A percentile compares a stretch with the other conserved stretches of the same genome.
Evolutionary conservation across 2,797 vertebrate species (phyloP).

Genomic region (Poeciliopsis paucimaculata): DNA sequence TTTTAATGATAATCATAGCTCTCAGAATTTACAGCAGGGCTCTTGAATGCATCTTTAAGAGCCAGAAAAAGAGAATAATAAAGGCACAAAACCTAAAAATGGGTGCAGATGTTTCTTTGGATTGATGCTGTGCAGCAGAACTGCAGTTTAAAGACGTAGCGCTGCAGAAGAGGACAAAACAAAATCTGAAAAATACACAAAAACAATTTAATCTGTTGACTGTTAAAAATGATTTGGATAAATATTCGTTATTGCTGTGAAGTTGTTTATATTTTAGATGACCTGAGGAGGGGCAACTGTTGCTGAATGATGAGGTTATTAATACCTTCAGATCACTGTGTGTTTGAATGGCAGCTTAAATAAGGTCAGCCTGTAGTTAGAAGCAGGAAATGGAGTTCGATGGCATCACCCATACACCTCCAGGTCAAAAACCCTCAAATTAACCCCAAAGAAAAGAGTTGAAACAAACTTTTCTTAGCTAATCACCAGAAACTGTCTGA

Average conservation of each 20-base stretch:
- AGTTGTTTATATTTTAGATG: not conserved
- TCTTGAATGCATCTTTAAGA: conserved; percentile 26
- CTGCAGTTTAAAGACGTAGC: conserved; percentile 13
- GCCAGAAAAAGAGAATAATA: conserved; percentile 6
- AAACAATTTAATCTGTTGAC: not conserved
- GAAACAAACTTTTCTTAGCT: not conserved
- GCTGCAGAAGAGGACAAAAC: not conserved
- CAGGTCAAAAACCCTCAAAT: not conserved
- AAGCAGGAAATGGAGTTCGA: conserved; percentile 13
- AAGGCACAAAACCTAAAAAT: conserved; percentile 12
- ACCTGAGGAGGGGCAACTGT: not conserved
- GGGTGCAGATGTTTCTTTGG: not conserved
- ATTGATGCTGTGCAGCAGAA: conserved; percentile 31
- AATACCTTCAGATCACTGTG: conserved; percentile 16
- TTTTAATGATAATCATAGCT: conserved; percentile 2
- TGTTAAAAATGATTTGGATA: not conserved
- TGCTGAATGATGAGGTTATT: not conserved
- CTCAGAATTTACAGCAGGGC: conserved; percentile 21
- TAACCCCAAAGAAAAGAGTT: conserved; percentile 2
- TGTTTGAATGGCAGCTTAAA: conserved; percentile 29
- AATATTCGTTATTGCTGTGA: not conserved
- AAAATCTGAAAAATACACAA: not conserved
- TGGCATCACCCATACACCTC: not conserved
- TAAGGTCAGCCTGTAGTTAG: conserved; percentile 16
- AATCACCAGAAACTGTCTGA: no score